Evolutionary conservation across 2,888 invertebrate genomes (phyloP).

Genomic region (Yponomeuta cagnagella): DNA sequence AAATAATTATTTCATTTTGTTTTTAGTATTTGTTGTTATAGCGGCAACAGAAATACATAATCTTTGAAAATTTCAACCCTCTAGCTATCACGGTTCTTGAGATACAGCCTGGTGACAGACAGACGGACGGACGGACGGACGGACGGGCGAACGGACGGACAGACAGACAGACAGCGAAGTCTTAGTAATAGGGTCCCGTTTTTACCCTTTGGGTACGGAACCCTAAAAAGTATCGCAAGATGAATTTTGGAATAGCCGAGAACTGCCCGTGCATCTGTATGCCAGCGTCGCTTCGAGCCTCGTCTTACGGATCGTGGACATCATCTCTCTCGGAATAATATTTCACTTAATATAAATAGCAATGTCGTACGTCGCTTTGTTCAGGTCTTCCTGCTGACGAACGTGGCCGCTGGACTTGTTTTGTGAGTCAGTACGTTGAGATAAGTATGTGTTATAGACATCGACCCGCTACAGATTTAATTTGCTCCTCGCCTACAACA

Average conservation of each 20-base stretch:
- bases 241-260: neutral
- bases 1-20: too few relatives aligned
- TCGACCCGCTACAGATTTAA: neutral
- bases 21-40: too few relatives aligned
- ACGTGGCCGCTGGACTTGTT: neutral
- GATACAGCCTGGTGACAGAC: too few relatives aligned
- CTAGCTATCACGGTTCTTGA: too few relatives aligned
- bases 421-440: neutral
- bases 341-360: conserved; percentile 26
- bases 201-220: too few relatives aligned
- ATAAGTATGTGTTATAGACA: neutral
- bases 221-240: neutral
- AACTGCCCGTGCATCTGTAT: conserved; percentile 34
- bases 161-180: too few relatives aligned
- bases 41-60: too few relatives aligned
- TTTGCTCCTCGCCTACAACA: neutral
- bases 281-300: conserved; percentile 21
- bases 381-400: conserved; percentile 9
- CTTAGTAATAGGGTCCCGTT: too few relatives aligned
- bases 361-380: conserved; percentile 19
- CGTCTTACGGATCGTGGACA: conserved; percentile 24
- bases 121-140: too few relatives aligned
- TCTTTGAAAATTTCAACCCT: too few relatives aligned
- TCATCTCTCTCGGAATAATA: conserved; percentile 30
- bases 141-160: too few relatives aligned